phyloP scores from a whole-genome alignment of 2,797 vertebrate genomes.

The Diplodus puntazzo region DNA sequence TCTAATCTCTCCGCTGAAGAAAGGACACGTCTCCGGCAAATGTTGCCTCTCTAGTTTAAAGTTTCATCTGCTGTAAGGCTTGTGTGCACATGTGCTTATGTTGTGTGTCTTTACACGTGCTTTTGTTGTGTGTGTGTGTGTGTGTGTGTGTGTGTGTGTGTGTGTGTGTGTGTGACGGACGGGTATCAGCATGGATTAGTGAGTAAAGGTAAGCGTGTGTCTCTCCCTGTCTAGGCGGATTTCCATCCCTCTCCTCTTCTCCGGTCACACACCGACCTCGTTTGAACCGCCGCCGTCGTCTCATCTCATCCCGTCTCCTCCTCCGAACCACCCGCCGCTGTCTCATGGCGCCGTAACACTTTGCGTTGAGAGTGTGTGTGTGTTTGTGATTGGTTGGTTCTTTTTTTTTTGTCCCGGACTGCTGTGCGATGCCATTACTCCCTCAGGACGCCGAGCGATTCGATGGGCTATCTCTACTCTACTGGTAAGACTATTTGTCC shows the following conservation, averaged over 20 bases:
- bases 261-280: conserved; percentile 73
- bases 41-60: conserved; percentile 8
- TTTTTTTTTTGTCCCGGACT: conserved; percentile 2
- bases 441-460: conserved; percentile 86
- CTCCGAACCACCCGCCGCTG: conserved; percentile 22
- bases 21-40: conserved; percentile 7
- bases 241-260: conserved; percentile 68
- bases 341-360: conserved; percentile 36
- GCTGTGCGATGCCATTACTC: conserved; percentile 85
- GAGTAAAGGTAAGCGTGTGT: conserved; percentile 81
- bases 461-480: conserved; percentile 89
- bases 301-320: conserved; percentile 54
- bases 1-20: conserved; percentile 18
- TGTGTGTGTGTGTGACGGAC: conserved; percentile 39
- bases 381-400: conserved; percentile 1
- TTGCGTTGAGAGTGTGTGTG: neutral
- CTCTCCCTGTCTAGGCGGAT: conserved; percentile 77
- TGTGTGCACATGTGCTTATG: neutral
- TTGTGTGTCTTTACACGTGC: neutral
- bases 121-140: conserved; percentile 4
- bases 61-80: neutral
- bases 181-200: conserved; percentile 88
- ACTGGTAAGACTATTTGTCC: conserved; percentile 84
- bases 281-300: conserved; percentile 60
- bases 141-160: conserved; percentile 24